Evolutionary conservation across 2,888 invertebrate genomes (phyloP), one percentile per base, ranked within the genome.

Genomic region (Rotaria magnacalcarata): DNA sequence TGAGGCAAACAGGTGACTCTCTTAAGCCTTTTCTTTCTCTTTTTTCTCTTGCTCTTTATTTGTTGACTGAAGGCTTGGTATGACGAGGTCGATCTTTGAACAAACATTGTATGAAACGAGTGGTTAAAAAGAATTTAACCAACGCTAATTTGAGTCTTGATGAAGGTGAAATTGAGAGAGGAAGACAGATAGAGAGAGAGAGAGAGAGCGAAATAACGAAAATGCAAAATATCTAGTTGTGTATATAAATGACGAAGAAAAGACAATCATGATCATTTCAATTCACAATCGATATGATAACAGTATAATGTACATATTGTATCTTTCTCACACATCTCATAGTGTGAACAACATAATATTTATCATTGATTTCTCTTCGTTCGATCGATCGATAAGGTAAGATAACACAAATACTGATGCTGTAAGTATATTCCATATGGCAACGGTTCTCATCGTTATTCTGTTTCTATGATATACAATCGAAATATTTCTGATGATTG

Each of bases 11-110:
- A 67, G 67, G 67, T 67, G 67, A 67, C 67, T 67, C 34, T 67
- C 7, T 67, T 67, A 67, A 67, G 67, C 67, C 67, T 67, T 16
- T 67, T 67, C 67, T 34, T 67, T 16, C 34, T 67, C 6, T 19
- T 34, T 67, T 67, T 27, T 19, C 5, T 60, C 11, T 8, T 27
- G 1, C 27, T 19, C 67, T 19, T 19, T 67, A 67, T 67, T 67
- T 67, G 67, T 67, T 67, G 67, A 67, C 67, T 67, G 67, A 67
- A 67, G 34, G 67, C 67, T 67, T 67, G 67, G 34, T 67, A 67
- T 67, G 67, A 14, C 34, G 67, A 67, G 67, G 67, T 67, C 67
- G 67, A 67, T 67, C 67, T 67, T 67, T 67, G 67, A 67, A 67
- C 67, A 67, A 67, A 67, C 27, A 67, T 67, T 6, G 14, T 67